Base-by-base conservation (phyloP, 2,797 vertebrate species). In the Chelidonichthys spinosus region DNA sequence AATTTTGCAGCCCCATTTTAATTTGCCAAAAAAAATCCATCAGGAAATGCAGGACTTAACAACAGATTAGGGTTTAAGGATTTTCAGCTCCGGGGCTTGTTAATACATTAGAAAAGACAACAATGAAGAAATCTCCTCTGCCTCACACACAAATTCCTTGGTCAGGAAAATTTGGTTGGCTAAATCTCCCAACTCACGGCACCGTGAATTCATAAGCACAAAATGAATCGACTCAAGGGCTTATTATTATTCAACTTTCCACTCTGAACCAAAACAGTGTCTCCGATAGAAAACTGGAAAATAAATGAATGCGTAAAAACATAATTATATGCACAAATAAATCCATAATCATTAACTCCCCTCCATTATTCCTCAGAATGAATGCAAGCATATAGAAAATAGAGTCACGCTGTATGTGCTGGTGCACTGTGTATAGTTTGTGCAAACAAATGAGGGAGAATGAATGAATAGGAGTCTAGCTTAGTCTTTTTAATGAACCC, bases 201-300 rank as follows among this genome's bases (percentile, higher is more conserved):
- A 69, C 76, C 59, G 70, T 73, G 74, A 82, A 83, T 91, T 91
- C 81, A 87, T 85, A 71, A 91, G 78, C 78, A 79, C 72, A 87
- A 83, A 90, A 76, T 79, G 84, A 76, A 86, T 78, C 78, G 68
- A 85, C 83, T 89, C 66, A 49, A 81, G 78, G 66, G 86, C 80
- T 90, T 84, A 82, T 77, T 87, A n/a, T n/a, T n/a, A n/a, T n/a
- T n/a, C 85, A 75, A 63, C 73, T 76, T 61, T 54, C 63, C 71
- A 74, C 77, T 66, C 60, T 50, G 53, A 86, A 81, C 78, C 77
- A 67, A 83, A 87, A 89, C 73, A 78, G 71, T n/a, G 60, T 81
- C 50, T 82, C 67, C 50, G 39, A 69, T 56, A 42, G 32, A 77
- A 73, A 32, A 42, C n/a, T 43, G 54, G 4, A 77, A 54, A 61